These are phyloP conservation scores for Danio aesculapii DNA, from an alignment of 2,797 vertebrate genomes.

Conservation along the genomic window DNA sequence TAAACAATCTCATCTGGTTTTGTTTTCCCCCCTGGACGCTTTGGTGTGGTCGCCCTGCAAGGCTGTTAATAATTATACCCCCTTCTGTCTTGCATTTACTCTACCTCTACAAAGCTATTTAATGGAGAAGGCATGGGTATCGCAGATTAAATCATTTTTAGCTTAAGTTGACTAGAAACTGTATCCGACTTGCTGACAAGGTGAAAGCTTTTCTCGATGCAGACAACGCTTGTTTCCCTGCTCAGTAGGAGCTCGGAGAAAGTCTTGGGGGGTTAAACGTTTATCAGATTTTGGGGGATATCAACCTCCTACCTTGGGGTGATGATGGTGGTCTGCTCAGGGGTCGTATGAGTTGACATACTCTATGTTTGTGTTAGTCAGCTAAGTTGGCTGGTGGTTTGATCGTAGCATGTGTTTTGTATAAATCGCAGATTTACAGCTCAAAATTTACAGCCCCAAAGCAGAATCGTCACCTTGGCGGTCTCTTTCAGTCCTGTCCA, in stretches of 20 bases:
- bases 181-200: constrained; percentile 24
- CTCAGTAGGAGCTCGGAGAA: constrained; percentile 8
- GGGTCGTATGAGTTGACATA: not conserved
- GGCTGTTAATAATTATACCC: constrained; percentile 65
- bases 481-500: not conserved
- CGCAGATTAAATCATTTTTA: constrained; percentile 45
- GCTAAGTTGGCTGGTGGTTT: constrained; percentile 19
- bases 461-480: not conserved
- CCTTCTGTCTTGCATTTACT: constrained; percentile 60
- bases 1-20: constrained; percentile 69
- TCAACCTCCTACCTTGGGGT: not conserved
- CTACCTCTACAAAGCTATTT: constrained; percentile 50
- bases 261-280: not conserved
- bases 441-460: constrained; percentile 2
- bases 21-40: constrained; percentile 61
- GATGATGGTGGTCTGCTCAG: not conserved
- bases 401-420: not conserved
- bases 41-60: constrained; percentile 67
- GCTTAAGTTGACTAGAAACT: constrained; percentile 51
- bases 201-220: constrained; percentile 18
- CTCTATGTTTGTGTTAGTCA: constrained; percentile 20
- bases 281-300: constrained; percentile 7
- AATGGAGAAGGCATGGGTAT: constrained; percentile 45
- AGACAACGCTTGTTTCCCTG: not conserved
- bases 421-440: constrained; percentile 30